Conservation (phyloP, 1,140 invertebrate genomes). For the Mizuhopecten yessoensis region DNA sequence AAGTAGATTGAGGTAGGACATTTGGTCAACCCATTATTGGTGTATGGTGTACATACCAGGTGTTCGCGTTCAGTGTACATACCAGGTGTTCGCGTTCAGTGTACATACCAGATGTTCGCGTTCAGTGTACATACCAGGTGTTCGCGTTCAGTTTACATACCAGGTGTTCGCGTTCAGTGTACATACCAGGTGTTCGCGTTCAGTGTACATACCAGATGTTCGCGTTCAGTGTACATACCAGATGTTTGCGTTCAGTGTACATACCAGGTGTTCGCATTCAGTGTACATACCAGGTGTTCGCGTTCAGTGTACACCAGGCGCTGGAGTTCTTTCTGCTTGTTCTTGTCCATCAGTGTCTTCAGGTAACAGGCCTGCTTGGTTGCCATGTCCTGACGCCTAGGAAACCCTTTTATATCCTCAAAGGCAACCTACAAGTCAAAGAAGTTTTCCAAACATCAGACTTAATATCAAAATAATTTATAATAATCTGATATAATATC, state of each 20-base stretch:
- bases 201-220: neutral
- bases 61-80: neutral
- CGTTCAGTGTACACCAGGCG: slow-evolving; percentile 78
- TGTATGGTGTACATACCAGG: neutral
- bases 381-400: slow-evolving; percentile 76
- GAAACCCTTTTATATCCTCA: slow-evolving; percentile 83
- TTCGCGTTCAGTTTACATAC: neutral
- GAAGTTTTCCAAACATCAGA: neutral
- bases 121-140: neutral
- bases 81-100: neutral
- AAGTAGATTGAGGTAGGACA: too few species aligned
- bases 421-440: slow-evolving; percentile 83
- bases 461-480: too few species aligned
- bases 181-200: neutral
- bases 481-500: too few species aligned
- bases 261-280: neutral
- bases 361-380: slow-evolving; percentile 83
- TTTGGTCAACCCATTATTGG: too few species aligned
- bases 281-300: slow-evolving; percentile 73
- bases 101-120: neutral
- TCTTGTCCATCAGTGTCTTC: slow-evolving; percentile 84
- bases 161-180: neutral
- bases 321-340: slow-evolving; percentile 81
- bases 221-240: neutral
- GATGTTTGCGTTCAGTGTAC: neutral